Evolutionary conservation across 2,888 invertebrate species (phyloP).

Genomic region (Scaptodrosophila latifasciaeformis): DNA sequence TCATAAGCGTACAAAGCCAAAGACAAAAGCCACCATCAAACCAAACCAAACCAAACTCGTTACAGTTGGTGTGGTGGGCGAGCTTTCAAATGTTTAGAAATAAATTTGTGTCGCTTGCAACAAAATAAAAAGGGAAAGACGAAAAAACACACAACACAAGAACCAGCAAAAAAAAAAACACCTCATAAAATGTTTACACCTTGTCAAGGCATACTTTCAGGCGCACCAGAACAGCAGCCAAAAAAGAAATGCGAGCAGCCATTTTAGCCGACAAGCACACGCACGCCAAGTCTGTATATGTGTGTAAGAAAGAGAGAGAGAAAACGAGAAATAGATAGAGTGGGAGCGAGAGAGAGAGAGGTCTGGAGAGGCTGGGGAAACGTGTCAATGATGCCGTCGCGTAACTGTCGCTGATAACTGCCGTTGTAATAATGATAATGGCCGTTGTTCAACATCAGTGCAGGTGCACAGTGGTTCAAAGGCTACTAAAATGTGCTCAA

Average conservation of each 20-base stretch:
- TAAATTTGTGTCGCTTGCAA: constrained; percentile 62
- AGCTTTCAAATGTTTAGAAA: constrained; percentile 62
- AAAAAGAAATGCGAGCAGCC: not conserved
- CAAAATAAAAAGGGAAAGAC: constrained; percentile 25
- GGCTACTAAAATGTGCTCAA: no score
- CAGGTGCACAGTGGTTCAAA: constrained; percentile 38
- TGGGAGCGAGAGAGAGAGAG: no score
- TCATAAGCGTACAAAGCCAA: not conserved
- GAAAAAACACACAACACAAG: constrained; percentile 29
- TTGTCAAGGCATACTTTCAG: constrained; percentile 31
- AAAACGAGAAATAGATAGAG: not conserved
- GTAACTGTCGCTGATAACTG: constrained; percentile 49
- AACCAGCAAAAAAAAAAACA: constrained; percentile 20
- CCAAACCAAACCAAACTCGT: constrained; percentile 4
- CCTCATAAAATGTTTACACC: constrained; percentile 56
- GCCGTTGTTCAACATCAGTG: constrained; percentile 27
- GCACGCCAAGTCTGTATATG: constrained; percentile 7
- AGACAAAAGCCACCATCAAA: constrained; percentile 6
- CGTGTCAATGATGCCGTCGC: constrained; percentile 59
- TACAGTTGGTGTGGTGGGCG: no score
- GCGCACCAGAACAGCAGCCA: no score
- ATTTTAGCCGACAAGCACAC: constrained; percentile 4
- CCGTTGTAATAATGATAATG: constrained; percentile 56
- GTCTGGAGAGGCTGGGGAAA: constrained; percentile 35
- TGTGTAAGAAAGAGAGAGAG: not conserved